Evolutionary conservation across 2,888 invertebrate species (phyloP), one percentile per base, ranked within the genome.

Genomic region (Tryphoninae sp.): DNA sequence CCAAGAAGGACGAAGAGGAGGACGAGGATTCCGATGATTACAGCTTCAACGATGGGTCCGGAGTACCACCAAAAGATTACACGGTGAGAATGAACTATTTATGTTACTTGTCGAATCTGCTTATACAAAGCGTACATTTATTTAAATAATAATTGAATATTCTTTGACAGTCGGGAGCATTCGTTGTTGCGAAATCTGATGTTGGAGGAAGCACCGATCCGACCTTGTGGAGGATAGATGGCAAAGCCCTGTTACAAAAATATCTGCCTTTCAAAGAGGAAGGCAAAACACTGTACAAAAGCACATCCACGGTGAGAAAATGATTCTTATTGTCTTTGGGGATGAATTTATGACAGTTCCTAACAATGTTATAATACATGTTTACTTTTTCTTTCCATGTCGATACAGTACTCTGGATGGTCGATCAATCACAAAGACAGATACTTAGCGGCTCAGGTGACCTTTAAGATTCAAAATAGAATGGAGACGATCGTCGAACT

Each of bases 141-240:
- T 6, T 33, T 4, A 33, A 33, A 7, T 33, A 33, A 33, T 33
- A 33, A 33, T 6, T 33, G 6, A 33, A 33, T 7, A 33, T 33
- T 6, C 33, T 3, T 33, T 4, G 33, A 45, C 87, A 94, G 94
- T 93, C 93, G 83, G 94, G 94, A 40, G 93, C 93, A 84, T 94
- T 94, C 89, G 93, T 94, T 40, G 93, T 94, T 55, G 92, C 94
- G 81, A 93, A 93, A 89, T 92, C 93, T 78, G 94, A 94, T 86
- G 87, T 93, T 68, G 92, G 92, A 75, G 90, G 90, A 67, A 92
- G 92, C 79, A 93, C 92, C 80, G 92, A 93, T 79, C 94, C 94
- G 58, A 93, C 93, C 40, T 91, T 95, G 72, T 95, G 94, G 94
- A 93, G 93, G 90, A 93, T 95, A 86, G 94, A 94, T 89, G 93